phyloP scores from a whole-genome alignment of 53 echinoderm and acorn worm species.

The Glandiceps talaboti region DNA sequence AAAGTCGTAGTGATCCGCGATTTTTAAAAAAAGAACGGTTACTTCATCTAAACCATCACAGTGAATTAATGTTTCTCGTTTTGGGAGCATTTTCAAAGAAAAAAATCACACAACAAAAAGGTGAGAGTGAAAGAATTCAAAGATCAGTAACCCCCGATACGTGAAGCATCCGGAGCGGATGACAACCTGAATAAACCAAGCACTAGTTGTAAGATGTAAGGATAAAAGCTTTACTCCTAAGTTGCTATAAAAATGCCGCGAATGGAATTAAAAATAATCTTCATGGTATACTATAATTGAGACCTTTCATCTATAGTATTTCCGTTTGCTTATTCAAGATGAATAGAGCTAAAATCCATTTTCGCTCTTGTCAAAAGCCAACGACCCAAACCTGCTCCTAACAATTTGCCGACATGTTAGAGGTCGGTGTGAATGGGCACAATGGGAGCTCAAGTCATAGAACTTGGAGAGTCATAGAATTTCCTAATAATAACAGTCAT shows the following conservation, averaged over 20 bases:
- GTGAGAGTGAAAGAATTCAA: neutral
- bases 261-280: neutral
- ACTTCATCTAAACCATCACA: neutral
- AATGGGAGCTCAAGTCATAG: neutral
- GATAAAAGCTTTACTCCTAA: neutral
- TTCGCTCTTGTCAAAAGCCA: neutral
- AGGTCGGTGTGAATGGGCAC: neutral
- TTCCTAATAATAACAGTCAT: neutral
- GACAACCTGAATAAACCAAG: neutral
- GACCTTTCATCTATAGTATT: neutral
- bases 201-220: neutral
- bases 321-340: neutral
- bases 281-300: neutral
- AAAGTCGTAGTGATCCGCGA: no score
- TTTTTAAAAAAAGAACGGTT: neutral
- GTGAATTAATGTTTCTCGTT: neutral
- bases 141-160: neutral
- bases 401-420: neutral
- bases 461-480: neutral
- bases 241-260: neutral
- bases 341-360: neutral
- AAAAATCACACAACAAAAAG: no score
- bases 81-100: no score
- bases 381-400: neutral
- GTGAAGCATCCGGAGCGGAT: neutral